Evolutionary conservation across 2,113 vertebrate genomes (phyloP).

Genomic region (Coregonus clupeaformis): DNA sequence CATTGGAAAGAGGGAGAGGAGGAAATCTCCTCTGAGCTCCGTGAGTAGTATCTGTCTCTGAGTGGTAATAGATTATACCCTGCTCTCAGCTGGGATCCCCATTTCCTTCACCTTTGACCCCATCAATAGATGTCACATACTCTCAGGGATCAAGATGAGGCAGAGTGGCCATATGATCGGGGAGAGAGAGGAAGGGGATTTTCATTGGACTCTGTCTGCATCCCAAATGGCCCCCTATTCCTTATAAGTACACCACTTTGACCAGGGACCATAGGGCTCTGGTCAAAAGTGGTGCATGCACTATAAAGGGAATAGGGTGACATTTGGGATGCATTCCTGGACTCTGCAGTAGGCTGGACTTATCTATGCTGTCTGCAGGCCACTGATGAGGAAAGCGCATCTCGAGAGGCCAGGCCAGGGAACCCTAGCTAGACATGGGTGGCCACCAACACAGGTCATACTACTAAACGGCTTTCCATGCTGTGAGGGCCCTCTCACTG

Average conservation of each 20-base stretch:
- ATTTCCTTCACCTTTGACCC: constrained; percentile 61
- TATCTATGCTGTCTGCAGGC: constrained; percentile 19
- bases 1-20: background rate
- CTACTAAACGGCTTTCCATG: constrained; percentile 49
- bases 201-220: background rate
- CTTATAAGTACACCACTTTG: too few species aligned
- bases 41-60: background rate
- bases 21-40: background rate
- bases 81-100: constrained; percentile 57
- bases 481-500: constrained; percentile 21
- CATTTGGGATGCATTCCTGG: background rate
- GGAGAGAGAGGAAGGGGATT: background rate
- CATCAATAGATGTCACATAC: constrained; percentile 50
- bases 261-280: too few species aligned
- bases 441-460: constrained; percentile 47
- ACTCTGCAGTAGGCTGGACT: background rate
- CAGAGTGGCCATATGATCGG: constrained; percentile 52
- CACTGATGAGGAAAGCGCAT: constrained; percentile 69
- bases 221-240: too few species aligned
- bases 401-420: constrained; percentile 49
- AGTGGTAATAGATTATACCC: background rate
- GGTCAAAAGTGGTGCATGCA: too few species aligned
- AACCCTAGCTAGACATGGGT: constrained; percentile 47
- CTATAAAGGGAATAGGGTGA: background rate
- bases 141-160: constrained; percentile 63